Percentiles rank a stretch among this genome's conserved stretches.
Evolutionary conservation across 2,888 invertebrate species (phyloP).

Genomic region (Mermis nigrescens): DNA sequence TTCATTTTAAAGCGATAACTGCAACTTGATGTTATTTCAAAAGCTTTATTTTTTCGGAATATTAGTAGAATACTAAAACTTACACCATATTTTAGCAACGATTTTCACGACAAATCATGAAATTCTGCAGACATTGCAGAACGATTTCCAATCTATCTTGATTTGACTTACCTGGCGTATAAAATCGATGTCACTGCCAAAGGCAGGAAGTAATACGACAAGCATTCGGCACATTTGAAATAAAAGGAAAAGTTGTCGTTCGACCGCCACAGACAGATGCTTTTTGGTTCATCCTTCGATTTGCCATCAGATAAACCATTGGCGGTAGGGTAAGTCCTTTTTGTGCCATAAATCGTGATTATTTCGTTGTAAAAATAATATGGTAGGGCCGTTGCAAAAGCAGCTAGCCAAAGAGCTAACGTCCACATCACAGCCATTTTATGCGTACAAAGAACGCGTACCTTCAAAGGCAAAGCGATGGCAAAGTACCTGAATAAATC

Average conservation of each 20-base stretch:
- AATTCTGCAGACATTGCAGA: no score
- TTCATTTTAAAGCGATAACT: no score
- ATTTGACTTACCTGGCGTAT: no score
- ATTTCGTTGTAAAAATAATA: constrained; percentile 13
- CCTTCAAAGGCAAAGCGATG: constrained; percentile 26
- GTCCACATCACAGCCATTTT: constrained; percentile 11
- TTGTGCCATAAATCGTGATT: background rate
- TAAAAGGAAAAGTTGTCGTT: background rate
- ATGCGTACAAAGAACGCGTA: constrained; percentile 21
- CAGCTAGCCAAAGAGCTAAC: constrained; percentile 19
- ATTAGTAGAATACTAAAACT: no score
- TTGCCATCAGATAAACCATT: no score
- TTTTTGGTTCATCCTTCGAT: background rate
- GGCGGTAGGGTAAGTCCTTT: background rate
- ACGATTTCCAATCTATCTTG: no score
- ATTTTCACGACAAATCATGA: no score
- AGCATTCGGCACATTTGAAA: constrained; percentile 20
- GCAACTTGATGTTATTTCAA: no score
- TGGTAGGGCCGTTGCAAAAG: constrained; percentile 21
- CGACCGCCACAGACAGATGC: background rate
- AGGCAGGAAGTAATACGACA: constrained; percentile 24
- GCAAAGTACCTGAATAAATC: constrained; percentile 30
- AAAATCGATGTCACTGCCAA: constrained; percentile 23
- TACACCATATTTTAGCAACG: no score
- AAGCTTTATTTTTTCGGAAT: no score